Conservation (phyloP, 2,797 vertebrate species). For the Alectoris magna region DNA sequence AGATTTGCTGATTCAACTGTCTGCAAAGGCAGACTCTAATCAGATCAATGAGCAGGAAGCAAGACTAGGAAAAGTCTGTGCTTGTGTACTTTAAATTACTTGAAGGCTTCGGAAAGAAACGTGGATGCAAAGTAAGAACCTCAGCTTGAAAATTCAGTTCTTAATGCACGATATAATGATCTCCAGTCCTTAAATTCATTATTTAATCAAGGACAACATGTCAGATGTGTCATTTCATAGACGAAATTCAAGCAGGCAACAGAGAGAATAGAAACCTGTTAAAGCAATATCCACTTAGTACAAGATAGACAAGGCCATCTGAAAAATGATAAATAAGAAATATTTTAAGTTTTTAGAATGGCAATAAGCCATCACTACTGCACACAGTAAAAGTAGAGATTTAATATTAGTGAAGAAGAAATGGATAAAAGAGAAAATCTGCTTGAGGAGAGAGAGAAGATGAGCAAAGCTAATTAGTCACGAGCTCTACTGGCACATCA, state of each 20-base stretch:
- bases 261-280: neutral
- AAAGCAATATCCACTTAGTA: neutral
- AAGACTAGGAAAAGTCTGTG: neutral
- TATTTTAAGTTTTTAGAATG: neutral
- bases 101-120: neutral
- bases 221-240: neutral
- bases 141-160: neutral
- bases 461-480: neutral
- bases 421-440: neutral
- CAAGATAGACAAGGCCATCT: neutral
- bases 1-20: neutral
- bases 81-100: neutral
- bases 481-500: neutral
- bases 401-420: neutral
- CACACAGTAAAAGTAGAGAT: neutral
- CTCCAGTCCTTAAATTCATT: neutral
- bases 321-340: neutral
- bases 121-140: neutral
- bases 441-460: neutral
- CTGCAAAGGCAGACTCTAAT: neutral
- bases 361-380: neutral
- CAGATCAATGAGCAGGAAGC: constrained; percentile 3
- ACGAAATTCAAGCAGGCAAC: neutral
- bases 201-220: neutral
- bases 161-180: neutral